Conservation (phyloP, 2,797 vertebrate genomes). For the Liparis tanakae region DNA sequence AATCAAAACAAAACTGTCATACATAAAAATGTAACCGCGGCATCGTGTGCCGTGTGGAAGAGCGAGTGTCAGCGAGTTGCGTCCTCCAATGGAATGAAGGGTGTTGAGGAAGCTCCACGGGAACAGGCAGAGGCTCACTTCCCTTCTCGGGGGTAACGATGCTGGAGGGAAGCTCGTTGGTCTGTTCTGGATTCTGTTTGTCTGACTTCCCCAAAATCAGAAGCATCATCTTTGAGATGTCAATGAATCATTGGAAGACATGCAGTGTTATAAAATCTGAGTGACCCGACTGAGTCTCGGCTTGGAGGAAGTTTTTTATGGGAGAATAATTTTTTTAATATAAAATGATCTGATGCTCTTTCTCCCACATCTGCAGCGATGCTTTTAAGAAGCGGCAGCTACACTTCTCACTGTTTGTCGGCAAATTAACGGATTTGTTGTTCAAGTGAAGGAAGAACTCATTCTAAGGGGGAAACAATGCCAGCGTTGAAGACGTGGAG, state of each 20-base stretch:
- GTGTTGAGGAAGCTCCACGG: too few relatives aligned
- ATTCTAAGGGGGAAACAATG: background rate
- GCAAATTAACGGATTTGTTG: background rate
- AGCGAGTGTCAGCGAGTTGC: background rate
- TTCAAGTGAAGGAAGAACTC: background rate
- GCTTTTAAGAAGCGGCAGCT: too few relatives aligned
- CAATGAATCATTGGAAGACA: background rate
- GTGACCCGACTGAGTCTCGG: background rate
- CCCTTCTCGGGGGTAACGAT: background rate
- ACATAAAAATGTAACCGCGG: background rate
- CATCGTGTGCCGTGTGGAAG: background rate
- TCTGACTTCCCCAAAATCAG: background rate
- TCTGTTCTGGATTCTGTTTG: background rate
- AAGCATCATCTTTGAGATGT: conserved; percentile 20
- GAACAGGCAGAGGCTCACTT: background rate
- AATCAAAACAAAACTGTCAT: background rate
- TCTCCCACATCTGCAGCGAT: background rate
- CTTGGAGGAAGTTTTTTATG: conserved; percentile 10
- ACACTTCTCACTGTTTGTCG: background rate
- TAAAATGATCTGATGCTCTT: background rate
- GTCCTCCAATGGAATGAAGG: too few relatives aligned
- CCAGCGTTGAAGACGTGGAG: background rate
- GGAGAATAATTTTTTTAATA: background rate
- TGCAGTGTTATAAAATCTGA: background rate
- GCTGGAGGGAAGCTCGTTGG: background rate